Percentiles rank a stretch among this genome's conserved stretches.
phyloP scores from a whole-genome alignment of 2,888 invertebrate species.

The Trachelus iudaicus region DNA sequence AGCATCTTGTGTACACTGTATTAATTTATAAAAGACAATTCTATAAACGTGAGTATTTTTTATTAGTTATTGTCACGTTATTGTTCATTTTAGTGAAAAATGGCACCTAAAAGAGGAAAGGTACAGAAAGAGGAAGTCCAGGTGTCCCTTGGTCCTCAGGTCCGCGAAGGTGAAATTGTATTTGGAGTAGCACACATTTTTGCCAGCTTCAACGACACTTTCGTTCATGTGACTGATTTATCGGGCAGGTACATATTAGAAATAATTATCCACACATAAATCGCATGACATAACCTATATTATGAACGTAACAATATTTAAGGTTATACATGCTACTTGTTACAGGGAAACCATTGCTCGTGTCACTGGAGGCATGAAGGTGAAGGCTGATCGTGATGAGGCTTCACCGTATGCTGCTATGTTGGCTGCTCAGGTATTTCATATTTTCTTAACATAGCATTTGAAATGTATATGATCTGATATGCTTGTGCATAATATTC shows the following conservation, averaged over 20 bases:
- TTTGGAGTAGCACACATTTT: constrained; percentile 99
- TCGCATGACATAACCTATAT: constrained; percentile 14
- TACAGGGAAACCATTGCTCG: constrained; percentile 88
- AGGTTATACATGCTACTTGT: constrained; percentile 14
- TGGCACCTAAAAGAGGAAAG: constrained; percentile 99
- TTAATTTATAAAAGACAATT: not conserved
- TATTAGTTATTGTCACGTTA: constrained; percentile 12
- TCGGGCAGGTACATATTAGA: constrained; percentile 80
- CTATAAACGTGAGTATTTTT: not conserved
- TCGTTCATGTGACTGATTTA: constrained; percentile 99
- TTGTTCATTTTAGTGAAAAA: constrained; percentile 65
- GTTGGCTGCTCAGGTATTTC: constrained; percentile 96
- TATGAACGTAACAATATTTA: not conserved
- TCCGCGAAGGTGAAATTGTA: constrained; percentile 96
- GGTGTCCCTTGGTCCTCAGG: constrained; percentile 95
- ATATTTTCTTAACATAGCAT: not conserved
- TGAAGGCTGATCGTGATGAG: constrained; percentile 99
- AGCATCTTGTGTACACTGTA: not conserved
- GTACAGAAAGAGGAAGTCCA: constrained; percentile 96
- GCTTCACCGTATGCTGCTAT: constrained; percentile 99
- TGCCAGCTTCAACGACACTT: constrained; percentile 99
- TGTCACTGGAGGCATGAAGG: constrained; percentile 99
- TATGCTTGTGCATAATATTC: not conserved
- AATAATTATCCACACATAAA: not conserved
- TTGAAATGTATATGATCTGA: not conserved